Evolutionary conservation across 2,888 invertebrate species (phyloP).

Genomic region (Criorhina ranunculi): DNA sequence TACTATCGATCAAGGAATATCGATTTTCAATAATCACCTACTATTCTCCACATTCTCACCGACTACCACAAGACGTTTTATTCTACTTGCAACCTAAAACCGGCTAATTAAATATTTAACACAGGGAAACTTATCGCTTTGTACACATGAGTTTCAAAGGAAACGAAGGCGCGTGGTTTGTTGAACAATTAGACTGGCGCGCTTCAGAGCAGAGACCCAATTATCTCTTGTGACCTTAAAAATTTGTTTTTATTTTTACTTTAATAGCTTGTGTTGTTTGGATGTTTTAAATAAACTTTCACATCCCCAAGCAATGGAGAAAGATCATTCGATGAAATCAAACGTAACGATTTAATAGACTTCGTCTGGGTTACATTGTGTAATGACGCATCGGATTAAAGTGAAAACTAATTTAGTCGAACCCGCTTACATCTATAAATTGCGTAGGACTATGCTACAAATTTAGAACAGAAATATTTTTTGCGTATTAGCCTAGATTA

Average conservation of each 20-base stretch:
- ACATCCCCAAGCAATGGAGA: background rate
- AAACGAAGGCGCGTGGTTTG: constrained; percentile 25
- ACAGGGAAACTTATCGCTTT: background rate
- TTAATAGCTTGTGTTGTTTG: constrained; percentile 16
- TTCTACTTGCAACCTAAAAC: constrained; percentile 24
- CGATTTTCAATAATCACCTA: constrained; percentile 8
- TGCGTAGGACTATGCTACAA: constrained; percentile 18
- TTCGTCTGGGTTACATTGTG: background rate
- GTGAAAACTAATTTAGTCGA: constrained; percentile 26
- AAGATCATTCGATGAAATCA: constrained; percentile 11
- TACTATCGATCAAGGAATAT: constrained; percentile 15
- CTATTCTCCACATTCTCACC: background rate
- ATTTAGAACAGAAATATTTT: constrained; percentile 26
- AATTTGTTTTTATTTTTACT: constrained; percentile 30
- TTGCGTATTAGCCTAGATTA: constrained; percentile 34
- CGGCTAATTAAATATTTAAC: constrained; percentile 46
- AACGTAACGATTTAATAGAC: background rate
- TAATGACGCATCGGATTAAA: constrained; percentile 38
- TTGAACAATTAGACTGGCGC: constrained; percentile 22
- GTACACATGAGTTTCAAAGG: constrained; percentile 4
- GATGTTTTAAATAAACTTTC: constrained; percentile 12
- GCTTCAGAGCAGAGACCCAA: constrained; percentile 4
- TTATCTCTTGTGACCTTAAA: constrained; percentile 32
- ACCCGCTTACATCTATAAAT: constrained; percentile 21
- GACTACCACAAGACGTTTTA: background rate